These are phyloP conservation scores for Stylophora pistillata DNA, from an alignment of 64 coral and sea anemone genomes.

Conservation along the genomic window DNA sequence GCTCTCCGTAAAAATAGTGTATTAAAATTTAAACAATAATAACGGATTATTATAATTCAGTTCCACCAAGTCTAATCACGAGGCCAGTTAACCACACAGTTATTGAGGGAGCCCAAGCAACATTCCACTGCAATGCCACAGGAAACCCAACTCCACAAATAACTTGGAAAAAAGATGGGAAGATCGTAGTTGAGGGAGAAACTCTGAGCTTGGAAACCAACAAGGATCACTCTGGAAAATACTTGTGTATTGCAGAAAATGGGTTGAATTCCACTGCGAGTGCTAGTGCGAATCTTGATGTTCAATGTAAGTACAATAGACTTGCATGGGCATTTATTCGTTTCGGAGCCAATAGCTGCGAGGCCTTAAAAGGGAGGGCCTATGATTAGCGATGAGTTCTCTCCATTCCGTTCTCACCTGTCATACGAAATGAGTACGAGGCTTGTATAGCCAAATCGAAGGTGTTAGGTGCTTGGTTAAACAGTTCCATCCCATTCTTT, in stretches of 20 bases:
- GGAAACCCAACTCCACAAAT: slow-evolving; percentile 4
- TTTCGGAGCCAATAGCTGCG: no score
- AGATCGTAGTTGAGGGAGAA: background rate
- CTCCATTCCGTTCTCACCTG: no score
- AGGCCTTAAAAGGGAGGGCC: no score
- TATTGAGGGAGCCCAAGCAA: background rate
- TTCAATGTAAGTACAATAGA: background rate
- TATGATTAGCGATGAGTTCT: no score
- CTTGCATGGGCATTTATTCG: background rate
- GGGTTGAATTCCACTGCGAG: background rate
- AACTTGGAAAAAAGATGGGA: background rate
- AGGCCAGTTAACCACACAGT: background rate
- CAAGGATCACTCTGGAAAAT: slow-evolving; percentile 11
- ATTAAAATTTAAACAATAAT: background rate
- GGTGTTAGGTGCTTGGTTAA: no score
- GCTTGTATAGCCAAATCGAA: no score
- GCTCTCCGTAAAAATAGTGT: no score
- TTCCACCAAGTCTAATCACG: background rate
- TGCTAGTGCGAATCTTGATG: background rate
- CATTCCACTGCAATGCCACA: background rate
- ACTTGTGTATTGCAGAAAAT: slow-evolving; percentile 13
- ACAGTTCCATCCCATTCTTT: no score
- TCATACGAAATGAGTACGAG: no score
- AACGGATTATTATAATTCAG: background rate
- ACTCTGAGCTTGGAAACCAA: background rate